Evolutionary conservation across 2,888 invertebrate genomes (phyloP).

Genomic region (Mantis religiosa): DNA sequence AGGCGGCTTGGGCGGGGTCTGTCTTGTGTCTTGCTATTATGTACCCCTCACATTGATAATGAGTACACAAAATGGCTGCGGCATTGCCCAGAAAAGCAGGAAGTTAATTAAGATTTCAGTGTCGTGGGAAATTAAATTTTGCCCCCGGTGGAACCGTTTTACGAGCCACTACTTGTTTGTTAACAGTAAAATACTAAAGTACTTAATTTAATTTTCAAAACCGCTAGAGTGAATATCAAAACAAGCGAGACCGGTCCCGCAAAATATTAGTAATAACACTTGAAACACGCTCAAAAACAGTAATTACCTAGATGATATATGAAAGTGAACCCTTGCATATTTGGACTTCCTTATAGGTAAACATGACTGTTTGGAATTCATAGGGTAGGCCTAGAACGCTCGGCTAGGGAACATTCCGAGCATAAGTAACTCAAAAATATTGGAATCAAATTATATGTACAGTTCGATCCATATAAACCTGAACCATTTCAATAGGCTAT

Average conservation of each 20-base stretch:
- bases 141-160: background rate
- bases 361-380: no score
- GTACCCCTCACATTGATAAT: background rate
- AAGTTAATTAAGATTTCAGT: background rate
- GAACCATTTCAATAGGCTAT: no score
- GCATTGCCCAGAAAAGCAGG: background rate
- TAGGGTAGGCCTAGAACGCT: no score
- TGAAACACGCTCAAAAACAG: no score
- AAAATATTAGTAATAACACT: background rate
- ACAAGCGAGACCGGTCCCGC: background rate
- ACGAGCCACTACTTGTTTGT: background rate
- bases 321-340: no score
- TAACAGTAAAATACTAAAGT: background rate
- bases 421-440: no score
- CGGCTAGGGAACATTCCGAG: no score
- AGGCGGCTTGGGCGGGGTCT: background rate
- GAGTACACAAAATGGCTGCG: slow-evolving; percentile 1
- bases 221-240: background rate
- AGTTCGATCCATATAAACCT: no score
- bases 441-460: no score
- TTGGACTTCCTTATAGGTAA: no score
- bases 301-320: no score
- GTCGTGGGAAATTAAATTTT: background rate
- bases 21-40: background rate
- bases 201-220: background rate